Evolutionary conservation across 2,113 vertebrate genomes (phyloP), one percentile per base, ranked within the genome.

Genomic region (Sinocyclocheilus maitianheensis): DNA sequence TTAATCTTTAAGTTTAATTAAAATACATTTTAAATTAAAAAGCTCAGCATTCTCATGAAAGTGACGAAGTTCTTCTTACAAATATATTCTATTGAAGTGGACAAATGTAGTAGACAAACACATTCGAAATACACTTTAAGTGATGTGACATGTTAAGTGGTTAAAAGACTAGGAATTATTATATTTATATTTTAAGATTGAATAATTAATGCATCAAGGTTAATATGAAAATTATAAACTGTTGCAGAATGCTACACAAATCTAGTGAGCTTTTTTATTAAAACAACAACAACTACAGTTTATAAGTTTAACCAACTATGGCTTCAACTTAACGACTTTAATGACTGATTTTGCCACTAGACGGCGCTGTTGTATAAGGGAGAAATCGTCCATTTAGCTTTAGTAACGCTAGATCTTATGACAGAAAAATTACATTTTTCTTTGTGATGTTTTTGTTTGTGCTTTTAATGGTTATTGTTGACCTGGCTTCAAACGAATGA

Each of bases 281-380:
- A 10, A 46, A 63, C 12, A 24, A 63, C 9, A 63, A 24, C n/a
- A 63, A 43, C 6, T 9, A 43, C 43, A 46, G 10, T 12, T 24
- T 63, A 4, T 0, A 30, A 34, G 26, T 67, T 2, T 7, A 67
- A 12, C 8, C 43, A 46, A 46, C 9, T 46, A 11, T 48, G 13
- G 4, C 53, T n/a, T 78, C 4, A 62, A 24, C 3, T 11, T 30
- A 78, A 8, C 26, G 79, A 46, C 55, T 90, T 78, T 62, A 88
- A 89, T 26, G 4, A 80, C 37, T 46, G 8, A 1, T 83, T 12
- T 30, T n/a, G 22, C 92, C 93, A 94, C 93, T 91, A 94, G 93
- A 92, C 92, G 94, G 93, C 43, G 91, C 87, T 88, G 83, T 90
- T 77, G 90, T 75, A 88, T 43, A 89, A 81, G 11, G 7, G 5